Percentiles rank a stretch among this genome's conserved stretches.
Conservation (phyloP, 1,140 invertebrate genomes). For the Aphis gossypii region DNA sequence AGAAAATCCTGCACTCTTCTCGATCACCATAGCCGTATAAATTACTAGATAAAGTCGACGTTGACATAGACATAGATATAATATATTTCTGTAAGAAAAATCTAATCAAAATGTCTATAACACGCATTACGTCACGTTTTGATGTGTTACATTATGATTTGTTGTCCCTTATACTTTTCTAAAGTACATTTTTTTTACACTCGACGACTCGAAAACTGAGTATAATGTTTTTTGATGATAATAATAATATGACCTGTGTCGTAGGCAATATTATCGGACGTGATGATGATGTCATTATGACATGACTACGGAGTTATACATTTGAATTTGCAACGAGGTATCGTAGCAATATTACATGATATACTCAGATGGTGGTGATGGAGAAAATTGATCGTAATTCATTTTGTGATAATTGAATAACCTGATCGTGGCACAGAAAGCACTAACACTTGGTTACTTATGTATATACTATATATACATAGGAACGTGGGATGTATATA, state of each 20-base stretch:
- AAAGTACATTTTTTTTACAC: background rate
- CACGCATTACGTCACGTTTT: no score
- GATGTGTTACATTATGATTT: no score
- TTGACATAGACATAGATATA: no score
- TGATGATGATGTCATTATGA: background rate
- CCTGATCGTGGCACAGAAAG: background rate
- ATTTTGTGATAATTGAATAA: slow-evolving; percentile 17
- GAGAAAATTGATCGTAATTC: slow-evolving; percentile 6
- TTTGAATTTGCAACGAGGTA: background rate
- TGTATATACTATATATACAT: background rate
- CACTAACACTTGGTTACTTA: background rate
- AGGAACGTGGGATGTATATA: background rate
- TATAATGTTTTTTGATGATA: background rate
- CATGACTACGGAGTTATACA: background rate
- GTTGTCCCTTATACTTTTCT: no score
- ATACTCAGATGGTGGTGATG: background rate
- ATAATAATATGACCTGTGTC: no score
- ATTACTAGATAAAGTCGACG: no score
- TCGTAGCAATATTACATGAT: background rate
- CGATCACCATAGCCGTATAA: no score
- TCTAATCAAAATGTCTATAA: no score
- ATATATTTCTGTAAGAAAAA: no score
- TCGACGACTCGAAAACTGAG: background rate
- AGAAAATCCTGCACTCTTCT: background rate
- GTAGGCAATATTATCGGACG: background rate